phyloP scores from a whole-genome alignment of 2,888 invertebrate species.

The Tenodera sinensis region DNA sequence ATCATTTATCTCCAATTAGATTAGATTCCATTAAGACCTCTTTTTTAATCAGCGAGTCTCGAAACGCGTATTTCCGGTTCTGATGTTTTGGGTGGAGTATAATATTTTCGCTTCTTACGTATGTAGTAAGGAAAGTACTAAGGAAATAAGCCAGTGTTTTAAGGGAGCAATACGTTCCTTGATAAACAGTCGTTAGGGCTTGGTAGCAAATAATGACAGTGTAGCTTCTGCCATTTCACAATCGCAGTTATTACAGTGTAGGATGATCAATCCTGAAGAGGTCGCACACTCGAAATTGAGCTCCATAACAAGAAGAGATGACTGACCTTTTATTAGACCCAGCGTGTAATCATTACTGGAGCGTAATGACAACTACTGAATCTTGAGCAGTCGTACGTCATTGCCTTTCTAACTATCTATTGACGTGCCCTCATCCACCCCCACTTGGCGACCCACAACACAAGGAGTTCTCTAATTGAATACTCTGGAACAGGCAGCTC shows the following conservation, averaged over 20 bases:
- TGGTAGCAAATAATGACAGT: not conserved
- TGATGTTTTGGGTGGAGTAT: too few relatives aligned
- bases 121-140: too few relatives aligned
- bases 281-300: not conserved
- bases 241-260: not conserved
- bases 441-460: not conserved
- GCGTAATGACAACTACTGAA: not conserved
- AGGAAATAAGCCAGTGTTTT: too few relatives aligned
- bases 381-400: not conserved
- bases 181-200: too few relatives aligned
- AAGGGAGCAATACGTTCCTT: too few relatives aligned
- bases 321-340: constrained; percentile 2
- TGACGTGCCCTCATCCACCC: not conserved
- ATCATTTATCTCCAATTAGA: too few relatives aligned
- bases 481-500: not conserved
- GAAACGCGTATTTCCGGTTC: too few relatives aligned
- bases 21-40: too few relatives aligned
- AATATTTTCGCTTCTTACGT: too few relatives aligned
- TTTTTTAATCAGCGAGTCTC: too few relatives aligned
- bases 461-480: not conserved
- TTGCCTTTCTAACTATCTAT: not conserved
- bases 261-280: not conserved
- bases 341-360: not conserved
- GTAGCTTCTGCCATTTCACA: not conserved
- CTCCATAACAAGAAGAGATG: not conserved